Evolutionary conservation across 2,797 vertebrate species (phyloP).

Genomic region (Echiichthys vipera): DNA sequence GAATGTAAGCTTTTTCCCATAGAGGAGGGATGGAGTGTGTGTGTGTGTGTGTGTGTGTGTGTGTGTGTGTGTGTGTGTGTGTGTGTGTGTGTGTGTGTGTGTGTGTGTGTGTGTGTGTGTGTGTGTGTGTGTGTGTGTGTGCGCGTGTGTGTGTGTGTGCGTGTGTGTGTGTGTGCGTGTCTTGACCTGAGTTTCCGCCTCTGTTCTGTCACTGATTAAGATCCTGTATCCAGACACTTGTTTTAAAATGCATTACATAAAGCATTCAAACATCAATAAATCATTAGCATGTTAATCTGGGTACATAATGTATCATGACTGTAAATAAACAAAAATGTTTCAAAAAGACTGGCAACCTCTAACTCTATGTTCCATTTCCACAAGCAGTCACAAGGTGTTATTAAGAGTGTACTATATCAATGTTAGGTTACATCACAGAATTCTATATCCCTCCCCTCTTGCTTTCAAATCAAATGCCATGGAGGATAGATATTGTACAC

Average conservation of each 20-base stretch:
- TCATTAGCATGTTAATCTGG: slow-evolving; percentile 35
- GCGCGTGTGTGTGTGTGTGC: neutral
- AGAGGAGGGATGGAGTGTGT: slow-evolving; percentile 9
- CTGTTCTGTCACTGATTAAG: slow-evolving; percentile 40
- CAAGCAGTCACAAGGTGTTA: neutral
- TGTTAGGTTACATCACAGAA: neutral
- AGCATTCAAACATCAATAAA: slow-evolving; percentile 43
- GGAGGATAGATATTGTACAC: neutral
- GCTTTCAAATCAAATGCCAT: neutral
- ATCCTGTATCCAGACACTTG: slow-evolving; percentile 26
- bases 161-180: slow-evolving; percentile 10
- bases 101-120: neutral
- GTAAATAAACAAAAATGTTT: slow-evolving; percentile 23
- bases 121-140: neutral
- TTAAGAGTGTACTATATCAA: neutral
- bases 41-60: slow-evolving; percentile 7
- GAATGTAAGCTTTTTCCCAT: slow-evolving; percentile 66
- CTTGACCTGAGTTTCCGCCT: slow-evolving; percentile 35
- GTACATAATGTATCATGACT: slow-evolving; percentile 13
- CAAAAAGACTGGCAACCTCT: slow-evolving; percentile 4
- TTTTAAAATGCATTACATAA: slow-evolving; percentile 44
- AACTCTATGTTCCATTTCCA: slow-evolving; percentile 6
- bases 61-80: neutral
- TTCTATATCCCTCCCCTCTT: neutral
- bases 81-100: neutral